Evolutionary conservation across 2,888 invertebrate species (phyloP).

Genomic region (Hydroisotoma schaefferi): DNA sequence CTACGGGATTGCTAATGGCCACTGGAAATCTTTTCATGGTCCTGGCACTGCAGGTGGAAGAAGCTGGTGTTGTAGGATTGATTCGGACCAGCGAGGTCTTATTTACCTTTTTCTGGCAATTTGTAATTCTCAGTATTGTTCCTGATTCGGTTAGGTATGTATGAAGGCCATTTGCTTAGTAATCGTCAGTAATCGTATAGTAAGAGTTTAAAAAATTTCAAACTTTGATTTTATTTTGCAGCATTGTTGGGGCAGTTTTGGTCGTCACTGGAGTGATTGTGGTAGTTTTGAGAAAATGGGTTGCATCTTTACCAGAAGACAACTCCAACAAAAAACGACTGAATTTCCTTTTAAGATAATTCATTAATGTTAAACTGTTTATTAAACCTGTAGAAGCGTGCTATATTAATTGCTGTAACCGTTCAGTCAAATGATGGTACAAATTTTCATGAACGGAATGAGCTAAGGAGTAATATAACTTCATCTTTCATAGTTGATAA

Average conservation of each 20-base stretch:
- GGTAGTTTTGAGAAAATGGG: conserved; percentile 81
- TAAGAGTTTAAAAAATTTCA: no score
- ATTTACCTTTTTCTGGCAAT: conserved; percentile 86
- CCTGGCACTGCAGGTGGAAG: conserved; percentile 81
- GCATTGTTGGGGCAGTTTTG: conserved; percentile 73
- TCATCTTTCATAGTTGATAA: no score
- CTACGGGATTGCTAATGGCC: conserved; percentile 25
- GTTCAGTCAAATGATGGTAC: no score
- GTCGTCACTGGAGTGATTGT: conserved; percentile 78
- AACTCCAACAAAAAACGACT: conserved; percentile 25
- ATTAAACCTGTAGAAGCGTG: no score
- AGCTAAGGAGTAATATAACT: no score
- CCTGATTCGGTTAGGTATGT: conserved; percentile 37
- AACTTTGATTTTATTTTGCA: conserved; percentile 54
- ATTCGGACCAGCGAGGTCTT: conserved; percentile 86
- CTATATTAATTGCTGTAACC: no score
- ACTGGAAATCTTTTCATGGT: conserved; percentile 74
- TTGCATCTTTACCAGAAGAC: conserved; percentile 62
- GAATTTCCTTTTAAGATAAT: conserved; percentile 29
- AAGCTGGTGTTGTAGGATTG: conserved; percentile 86
- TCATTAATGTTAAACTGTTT: no score
- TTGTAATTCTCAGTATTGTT: conserved; percentile 25
- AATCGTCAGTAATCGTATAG: no score
- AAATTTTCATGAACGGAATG: no score
- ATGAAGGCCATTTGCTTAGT: no score